A percentile compares a stretch with the other conserved stretches of the same genome.
Conservation (phyloP, 2,888 invertebrate species). For the Arge pagana region DNA sequence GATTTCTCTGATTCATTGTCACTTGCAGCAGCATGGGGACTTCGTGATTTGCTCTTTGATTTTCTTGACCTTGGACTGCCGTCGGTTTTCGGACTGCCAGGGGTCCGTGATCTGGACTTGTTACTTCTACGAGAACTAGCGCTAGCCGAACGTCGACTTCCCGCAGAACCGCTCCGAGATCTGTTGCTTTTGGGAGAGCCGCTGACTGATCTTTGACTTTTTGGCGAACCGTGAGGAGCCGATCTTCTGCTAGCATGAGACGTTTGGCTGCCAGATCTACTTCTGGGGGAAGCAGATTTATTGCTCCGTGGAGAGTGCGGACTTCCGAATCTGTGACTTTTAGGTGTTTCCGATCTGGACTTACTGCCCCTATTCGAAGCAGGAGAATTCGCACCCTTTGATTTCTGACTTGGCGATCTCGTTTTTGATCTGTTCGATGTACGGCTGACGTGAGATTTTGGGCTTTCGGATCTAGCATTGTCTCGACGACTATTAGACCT, state of each 20-base stretch:
- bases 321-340: slow-evolving; percentile 30
- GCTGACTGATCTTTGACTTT: slow-evolving; percentile 39
- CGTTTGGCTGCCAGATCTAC: slow-evolving; percentile 51
- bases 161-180: slow-evolving; percentile 33
- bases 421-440: slow-evolving; percentile 38
- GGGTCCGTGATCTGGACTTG: slow-evolving; percentile 34
- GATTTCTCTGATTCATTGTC: slow-evolving; percentile 43
- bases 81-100: slow-evolving; percentile 30
- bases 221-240: slow-evolving; percentile 45
- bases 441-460: slow-evolving; percentile 43
- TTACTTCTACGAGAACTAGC: slow-evolving; percentile 30
- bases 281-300: slow-evolving; percentile 37
- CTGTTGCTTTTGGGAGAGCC: slow-evolving; percentile 23
- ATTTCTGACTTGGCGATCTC: slow-evolving; percentile 52
- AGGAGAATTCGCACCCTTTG: slow-evolving; percentile 42
- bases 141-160: slow-evolving; percentile 25
- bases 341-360: slow-evolving; percentile 52
- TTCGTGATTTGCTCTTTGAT: slow-evolving; percentile 30
- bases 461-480: slow-evolving; percentile 46
- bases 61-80: slow-evolving; percentile 30
- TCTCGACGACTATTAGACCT: slow-evolving; percentile 40
- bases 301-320: slow-evolving; percentile 31
- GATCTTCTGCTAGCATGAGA: slow-evolving; percentile 47
- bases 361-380: slow-evolving; percentile 41
- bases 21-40: slow-evolving; percentile 44